These are phyloP conservation scores for Ichneumoninae sp. DNA, from an alignment of 2,888 invertebrate genomes.

Conservation along the genomic window DNA sequence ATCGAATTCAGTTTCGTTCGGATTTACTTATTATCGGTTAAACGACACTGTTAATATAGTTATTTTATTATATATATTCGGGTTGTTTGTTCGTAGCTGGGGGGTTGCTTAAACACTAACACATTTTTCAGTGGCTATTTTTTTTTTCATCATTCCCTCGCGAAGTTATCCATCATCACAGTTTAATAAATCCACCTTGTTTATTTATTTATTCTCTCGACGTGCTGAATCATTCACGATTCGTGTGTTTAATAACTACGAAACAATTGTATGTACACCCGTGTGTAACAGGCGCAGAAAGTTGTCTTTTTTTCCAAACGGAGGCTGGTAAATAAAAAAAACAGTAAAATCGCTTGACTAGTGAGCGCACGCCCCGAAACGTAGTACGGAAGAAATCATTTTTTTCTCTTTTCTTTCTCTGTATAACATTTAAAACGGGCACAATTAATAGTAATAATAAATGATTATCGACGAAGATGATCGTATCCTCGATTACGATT, in stretches of 20 bases:
- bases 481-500: constrained; percentile 29
- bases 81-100: constrained; percentile 1
- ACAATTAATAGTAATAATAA: constrained; percentile 41
- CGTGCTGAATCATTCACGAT: constrained; percentile 63
- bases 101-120: constrained; percentile 50
- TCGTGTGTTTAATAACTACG: constrained; percentile 30
- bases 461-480: constrained; percentile 39
- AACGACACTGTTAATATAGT: constrained; percentile 45
- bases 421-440: constrained; percentile 57
- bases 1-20: not conserved
- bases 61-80: constrained; percentile 49
- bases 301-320: constrained; percentile 52
- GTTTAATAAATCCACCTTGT: constrained; percentile 74
- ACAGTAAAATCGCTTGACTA: constrained; percentile 83
- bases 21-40: constrained; percentile 27
- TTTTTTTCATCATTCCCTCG: constrained; percentile 3
- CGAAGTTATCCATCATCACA: constrained; percentile 75
- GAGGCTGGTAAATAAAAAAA: constrained; percentile 69
- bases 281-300: constrained; percentile 19
- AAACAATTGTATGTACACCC: constrained; percentile 46
- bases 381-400: constrained; percentile 72
- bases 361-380: constrained; percentile 82
- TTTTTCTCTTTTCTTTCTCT: constrained; percentile 42
- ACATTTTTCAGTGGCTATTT: constrained; percentile 66
- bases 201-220: constrained; percentile 19